These are phyloP conservation scores for Crematogaster levior DNA, from an alignment of 2,888 invertebrate species.

Conservation along the genomic window DNA sequence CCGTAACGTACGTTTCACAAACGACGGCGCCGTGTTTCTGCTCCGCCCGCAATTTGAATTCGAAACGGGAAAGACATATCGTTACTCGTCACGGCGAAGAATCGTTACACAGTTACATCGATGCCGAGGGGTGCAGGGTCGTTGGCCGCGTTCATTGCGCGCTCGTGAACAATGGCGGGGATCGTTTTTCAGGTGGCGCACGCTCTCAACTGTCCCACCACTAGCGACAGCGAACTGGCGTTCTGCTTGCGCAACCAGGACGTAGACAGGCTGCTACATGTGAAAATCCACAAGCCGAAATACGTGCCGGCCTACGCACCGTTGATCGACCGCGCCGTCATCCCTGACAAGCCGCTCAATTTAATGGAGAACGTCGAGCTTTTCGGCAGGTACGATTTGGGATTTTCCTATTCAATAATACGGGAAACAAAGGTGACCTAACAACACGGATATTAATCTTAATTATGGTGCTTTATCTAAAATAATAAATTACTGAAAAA, in stretches of 20 bases:
- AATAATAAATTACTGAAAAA: not conserved
- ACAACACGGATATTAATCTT: not conserved
- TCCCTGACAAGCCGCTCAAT: conserved; percentile 92
- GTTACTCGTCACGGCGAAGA: conserved; percentile 53
- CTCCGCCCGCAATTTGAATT: conserved; percentile 48
- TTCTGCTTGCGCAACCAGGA: conserved; percentile 87
- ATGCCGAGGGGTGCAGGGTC: conserved; percentile 13
- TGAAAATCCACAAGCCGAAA: conserved; percentile 86
- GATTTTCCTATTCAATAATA: not conserved
- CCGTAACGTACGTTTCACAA: conserved; percentile 25
- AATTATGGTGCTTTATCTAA: not conserved
- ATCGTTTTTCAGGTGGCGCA: conserved; percentile 87
- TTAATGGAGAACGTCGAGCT: conserved; percentile 92
- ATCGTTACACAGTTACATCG: conserved; percentile 44
- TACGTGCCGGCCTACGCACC: conserved; percentile 96
- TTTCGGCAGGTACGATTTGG: conserved; percentile 90
- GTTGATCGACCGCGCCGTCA: conserved; percentile 93
- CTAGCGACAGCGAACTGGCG: conserved; percentile 87
- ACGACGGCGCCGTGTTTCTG: conserved; percentile 39
- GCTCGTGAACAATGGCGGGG: conserved; percentile 53
- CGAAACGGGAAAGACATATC: conserved; percentile 64
- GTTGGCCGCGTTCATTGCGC: conserved; percentile 58
- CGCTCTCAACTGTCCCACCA: conserved; percentile 91
- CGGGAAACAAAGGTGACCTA: not conserved
- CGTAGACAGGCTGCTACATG: conserved; percentile 80